These are phyloP conservation scores for Chionomys nivalis DNA, from an alignment of 2,113 vertebrate species.

Conservation along the genomic window DNA sequence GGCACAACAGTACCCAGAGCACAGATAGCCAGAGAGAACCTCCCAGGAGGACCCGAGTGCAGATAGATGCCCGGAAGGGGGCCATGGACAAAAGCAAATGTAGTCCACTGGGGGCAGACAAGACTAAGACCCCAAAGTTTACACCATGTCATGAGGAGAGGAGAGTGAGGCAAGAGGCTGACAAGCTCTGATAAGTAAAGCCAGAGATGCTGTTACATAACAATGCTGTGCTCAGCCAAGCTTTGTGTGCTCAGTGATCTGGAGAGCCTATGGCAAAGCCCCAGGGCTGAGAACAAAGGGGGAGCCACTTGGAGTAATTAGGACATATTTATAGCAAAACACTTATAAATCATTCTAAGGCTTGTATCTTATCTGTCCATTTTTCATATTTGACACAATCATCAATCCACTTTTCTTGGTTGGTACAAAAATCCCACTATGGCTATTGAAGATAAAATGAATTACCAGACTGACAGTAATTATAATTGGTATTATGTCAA, in stretches of 20 bases:
- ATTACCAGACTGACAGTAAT: too few species aligned
- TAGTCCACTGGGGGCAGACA: not conserved
- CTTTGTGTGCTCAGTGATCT: not conserved
- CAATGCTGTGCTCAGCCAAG: slow-evolving; percentile 38
- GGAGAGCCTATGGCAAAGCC: not conserved
- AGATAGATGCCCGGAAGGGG: not conserved
- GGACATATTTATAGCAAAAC: too few species aligned
- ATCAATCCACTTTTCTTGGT: too few species aligned
- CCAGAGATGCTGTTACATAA: slow-evolving; percentile 31
- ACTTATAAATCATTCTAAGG: too few species aligned
- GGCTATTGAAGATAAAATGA: too few species aligned
- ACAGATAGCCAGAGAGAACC: not conserved
- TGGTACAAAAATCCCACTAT: too few species aligned
- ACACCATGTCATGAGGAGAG: not conserved
- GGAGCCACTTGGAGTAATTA: not conserved
- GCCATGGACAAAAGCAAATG: not conserved
- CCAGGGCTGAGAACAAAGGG: not conserved
- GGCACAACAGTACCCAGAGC: slow-evolving; percentile 14
- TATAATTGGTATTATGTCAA: too few species aligned
- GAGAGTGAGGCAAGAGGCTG: not conserved
- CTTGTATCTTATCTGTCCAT: too few species aligned
- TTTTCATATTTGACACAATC: too few species aligned
- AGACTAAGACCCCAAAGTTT: not conserved
- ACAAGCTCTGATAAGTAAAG: not conserved
- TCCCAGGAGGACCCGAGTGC: fast-evolving